Evolutionary conservation across 2,888 invertebrate species (phyloP).

Genomic region (Dicycla oo): DNA sequence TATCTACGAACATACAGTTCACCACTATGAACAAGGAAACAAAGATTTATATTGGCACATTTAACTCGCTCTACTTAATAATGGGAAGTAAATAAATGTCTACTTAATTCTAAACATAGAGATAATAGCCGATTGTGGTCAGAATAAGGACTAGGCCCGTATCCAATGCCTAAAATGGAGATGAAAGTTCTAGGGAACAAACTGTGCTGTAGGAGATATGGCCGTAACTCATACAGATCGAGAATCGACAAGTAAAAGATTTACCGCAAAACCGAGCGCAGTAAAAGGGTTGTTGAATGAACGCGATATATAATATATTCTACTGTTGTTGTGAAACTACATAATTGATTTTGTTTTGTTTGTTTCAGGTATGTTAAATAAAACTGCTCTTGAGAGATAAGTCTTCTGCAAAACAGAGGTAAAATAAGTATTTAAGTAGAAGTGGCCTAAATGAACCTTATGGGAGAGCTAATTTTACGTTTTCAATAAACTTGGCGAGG

Average conservation of each 20-base stretch:
- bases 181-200: constrained; percentile 81
- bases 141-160: constrained; percentile 69
- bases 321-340: constrained; percentile 6
- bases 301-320: constrained; percentile 32
- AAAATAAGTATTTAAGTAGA: background rate
- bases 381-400: background rate
- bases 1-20: background rate
- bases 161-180: constrained; percentile 82
- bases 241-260: constrained; percentile 77
- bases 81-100: constrained; percentile 55
- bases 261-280: constrained; percentile 71
- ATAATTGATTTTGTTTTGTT: constrained; percentile 40
- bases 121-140: constrained; percentile 63
- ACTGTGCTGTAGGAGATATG: constrained; percentile 69
- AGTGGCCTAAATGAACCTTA: background rate
- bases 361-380: constrained; percentile 62
- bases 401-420: background rate
- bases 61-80: constrained; percentile 31
- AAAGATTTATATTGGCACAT: constrained; percentile 31
- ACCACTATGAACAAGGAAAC: constrained; percentile 27
- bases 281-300: constrained; percentile 58
- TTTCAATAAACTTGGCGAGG: background rate
- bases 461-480: background rate
- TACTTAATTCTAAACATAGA: constrained; percentile 49
- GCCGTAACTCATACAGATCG: constrained; percentile 82